These are phyloP conservation scores for Dusona sp. DNA, from an alignment of 2,888 invertebrate species.

Conservation along the genomic window DNA sequence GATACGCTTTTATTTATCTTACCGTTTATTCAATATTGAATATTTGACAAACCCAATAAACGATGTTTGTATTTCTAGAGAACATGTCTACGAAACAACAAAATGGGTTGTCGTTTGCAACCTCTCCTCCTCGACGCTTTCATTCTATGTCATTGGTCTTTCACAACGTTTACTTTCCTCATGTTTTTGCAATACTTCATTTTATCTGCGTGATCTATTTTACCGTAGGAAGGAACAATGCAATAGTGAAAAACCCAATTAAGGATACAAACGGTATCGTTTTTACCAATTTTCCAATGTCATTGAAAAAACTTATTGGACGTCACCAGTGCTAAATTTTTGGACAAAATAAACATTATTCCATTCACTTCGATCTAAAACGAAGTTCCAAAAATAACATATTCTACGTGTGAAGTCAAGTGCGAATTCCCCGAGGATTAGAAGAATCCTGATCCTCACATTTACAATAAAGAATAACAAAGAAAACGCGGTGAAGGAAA, in stretches of 20 bases:
- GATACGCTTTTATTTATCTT: conserved; percentile 26
- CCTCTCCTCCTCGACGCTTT: background rate
- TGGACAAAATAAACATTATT: background rate
- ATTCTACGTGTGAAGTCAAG: background rate
- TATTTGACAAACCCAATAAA: background rate
- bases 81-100: background rate
- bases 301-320: background rate
- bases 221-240: background rate
- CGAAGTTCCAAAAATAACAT: background rate
- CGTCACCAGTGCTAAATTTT: background rate
- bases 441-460: no score
- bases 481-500: background rate
- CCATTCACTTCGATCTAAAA: background rate
- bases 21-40: conserved; percentile 19
- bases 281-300: background rate
- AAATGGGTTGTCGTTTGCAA: background rate
- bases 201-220: background rate
- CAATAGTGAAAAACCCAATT: background rate
- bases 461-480: background rate
- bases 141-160: no score
- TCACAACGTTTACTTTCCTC: no score
- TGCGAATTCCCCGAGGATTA: background rate
- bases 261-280: background rate
- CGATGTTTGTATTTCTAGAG: background rate
- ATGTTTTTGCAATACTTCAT: background rate